Conservation (phyloP, 2,797 vertebrate genomes). For the Chiroxiphia lanceolata region DNA sequence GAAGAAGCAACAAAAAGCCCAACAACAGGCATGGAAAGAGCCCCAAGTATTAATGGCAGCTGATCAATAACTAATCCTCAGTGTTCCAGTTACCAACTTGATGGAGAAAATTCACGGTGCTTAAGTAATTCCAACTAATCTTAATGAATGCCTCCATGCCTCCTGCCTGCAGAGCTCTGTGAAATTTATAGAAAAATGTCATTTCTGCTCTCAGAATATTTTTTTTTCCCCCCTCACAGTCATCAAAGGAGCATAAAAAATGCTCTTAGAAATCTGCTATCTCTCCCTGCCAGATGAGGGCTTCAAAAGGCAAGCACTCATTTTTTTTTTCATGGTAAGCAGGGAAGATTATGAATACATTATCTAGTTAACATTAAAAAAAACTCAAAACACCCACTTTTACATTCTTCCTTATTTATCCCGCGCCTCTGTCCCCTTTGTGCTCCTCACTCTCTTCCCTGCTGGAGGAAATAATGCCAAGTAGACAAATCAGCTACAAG, state of each 20-base stretch:
- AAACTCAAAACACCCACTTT: conserved; percentile 65
- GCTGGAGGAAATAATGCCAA: conserved; percentile 52
- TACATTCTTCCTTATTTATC: conserved; percentile 68
- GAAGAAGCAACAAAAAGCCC: conserved; percentile 56
- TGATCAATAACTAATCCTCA: conserved; percentile 76
- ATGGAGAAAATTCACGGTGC: conserved; percentile 71
- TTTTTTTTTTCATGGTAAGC: conserved; percentile 61
- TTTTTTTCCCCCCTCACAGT: conserved; percentile 32
- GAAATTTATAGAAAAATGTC: conserved; percentile 76
- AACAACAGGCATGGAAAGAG: conserved; percentile 68
- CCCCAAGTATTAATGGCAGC: conserved; percentile 69
- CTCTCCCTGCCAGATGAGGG: conserved; percentile 72
- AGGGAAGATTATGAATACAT: conserved; percentile 72
- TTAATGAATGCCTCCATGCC: conserved; percentile 73
- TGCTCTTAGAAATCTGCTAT: conserved; percentile 75
- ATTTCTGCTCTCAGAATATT: conserved; percentile 65
- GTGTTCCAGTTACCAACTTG: conserved; percentile 69
- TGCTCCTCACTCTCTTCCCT: conserved; percentile 10
- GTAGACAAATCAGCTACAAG: conserved; percentile 47
- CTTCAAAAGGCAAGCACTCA: conserved; percentile 70
- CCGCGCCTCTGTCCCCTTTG: conserved; percentile 25
- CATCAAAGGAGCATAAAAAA: conserved; percentile 76
- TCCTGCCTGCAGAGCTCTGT: conserved; percentile 70
- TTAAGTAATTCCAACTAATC: conserved; percentile 76
- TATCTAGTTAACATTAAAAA: conserved; percentile 70